phyloP scores from a whole-genome alignment of 2,888 invertebrate species.

The Amblyjoppa fuscipennis region DNA sequence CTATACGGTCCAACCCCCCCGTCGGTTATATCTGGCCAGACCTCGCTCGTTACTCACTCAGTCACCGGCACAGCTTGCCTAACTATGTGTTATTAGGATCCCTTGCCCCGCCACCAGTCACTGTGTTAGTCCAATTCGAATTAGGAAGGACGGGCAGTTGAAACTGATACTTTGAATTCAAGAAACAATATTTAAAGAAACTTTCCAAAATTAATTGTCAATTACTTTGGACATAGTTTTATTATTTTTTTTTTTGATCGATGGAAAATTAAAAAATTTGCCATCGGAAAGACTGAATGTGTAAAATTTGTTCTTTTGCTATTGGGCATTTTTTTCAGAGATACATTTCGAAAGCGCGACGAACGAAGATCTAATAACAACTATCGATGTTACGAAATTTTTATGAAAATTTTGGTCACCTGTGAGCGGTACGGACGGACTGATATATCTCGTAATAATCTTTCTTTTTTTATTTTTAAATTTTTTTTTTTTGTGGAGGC shows the following conservation, averaged over 20 bases:
- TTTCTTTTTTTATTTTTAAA: slow-evolving; percentile 5
- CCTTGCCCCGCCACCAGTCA: background rate
- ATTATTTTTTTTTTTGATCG: background rate
- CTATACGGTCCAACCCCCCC: slow-evolving; percentile 19
- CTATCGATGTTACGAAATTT: background rate
- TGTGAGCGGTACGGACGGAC: background rate
- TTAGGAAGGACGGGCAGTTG: background rate
- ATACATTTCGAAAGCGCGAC: too few relatives aligned
- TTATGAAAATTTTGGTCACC: background rate
- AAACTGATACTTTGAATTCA: background rate
- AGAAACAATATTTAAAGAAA: background rate
- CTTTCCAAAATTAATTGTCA: background rate
- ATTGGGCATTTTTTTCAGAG: background rate
- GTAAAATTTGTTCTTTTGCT: background rate
- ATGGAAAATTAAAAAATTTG: background rate
- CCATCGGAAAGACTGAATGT: background rate
- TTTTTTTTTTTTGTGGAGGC: slow-evolving; percentile 18
- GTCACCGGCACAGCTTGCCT: slow-evolving; percentile 54
- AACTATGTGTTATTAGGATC: background rate
- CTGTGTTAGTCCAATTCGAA: background rate
- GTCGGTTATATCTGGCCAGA: slow-evolving; percentile 65
- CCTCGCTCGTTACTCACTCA: slow-evolving; percentile 71
- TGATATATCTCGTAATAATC: slow-evolving; percentile 23
- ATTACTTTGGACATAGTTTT: background rate
- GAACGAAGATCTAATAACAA: too few relatives aligned